Base-by-base conservation (phyloP, 2,888 invertebrate genomes). In the Balanococcus diminutus region DNA sequence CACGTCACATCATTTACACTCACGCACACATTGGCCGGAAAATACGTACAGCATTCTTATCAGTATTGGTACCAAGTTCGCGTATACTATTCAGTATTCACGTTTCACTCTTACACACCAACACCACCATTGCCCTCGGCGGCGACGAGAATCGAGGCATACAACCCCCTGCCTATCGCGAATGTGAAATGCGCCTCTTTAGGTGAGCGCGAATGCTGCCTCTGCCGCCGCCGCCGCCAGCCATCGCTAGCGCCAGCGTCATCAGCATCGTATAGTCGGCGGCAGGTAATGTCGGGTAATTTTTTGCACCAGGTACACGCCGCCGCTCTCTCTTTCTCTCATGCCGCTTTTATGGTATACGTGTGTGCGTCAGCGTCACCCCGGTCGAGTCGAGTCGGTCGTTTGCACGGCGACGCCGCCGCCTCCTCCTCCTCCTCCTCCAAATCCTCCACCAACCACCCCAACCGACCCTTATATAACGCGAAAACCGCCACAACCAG, bases 241-340 rank as follows among this genome's bases (percentile, higher is more conserved):
- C 67, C n/a, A 14, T n/a, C 19, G 31, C 11, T 32, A n/a, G 31
- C 31, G 31, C 6, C 75, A 5, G 14, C 75, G 8, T 32, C 16
- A 31, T 28, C 75, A 31, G 22, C 36, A n/a, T 5, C 79, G 19
- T 79, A 14, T 32, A n/a, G 51, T 19, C 51, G 51, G 3, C n/a
- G 19, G 51, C 51, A 67, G 61, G 61, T 67, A 67, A 67, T 67
- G 61, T 67, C 61, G 61, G 61, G 61, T 67, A 67, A 67, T 67
- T 67, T 67, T 67, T 67, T 67, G 61, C 61, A 67, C 61, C 61
- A 67, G 61, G 61, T 67, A 67, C 61, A 67, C 61, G 56, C 25
- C 11, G 42, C 4, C 42, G 42, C 11, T 14, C 8, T 5, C 42
- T 5, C 14, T 14, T 5, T 5, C 11, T 14, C 11, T 11, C 42